Evolutionary conservation across 2,888 invertebrate genomes (phyloP).

Genomic region (Galerucella pusilla): DNA sequence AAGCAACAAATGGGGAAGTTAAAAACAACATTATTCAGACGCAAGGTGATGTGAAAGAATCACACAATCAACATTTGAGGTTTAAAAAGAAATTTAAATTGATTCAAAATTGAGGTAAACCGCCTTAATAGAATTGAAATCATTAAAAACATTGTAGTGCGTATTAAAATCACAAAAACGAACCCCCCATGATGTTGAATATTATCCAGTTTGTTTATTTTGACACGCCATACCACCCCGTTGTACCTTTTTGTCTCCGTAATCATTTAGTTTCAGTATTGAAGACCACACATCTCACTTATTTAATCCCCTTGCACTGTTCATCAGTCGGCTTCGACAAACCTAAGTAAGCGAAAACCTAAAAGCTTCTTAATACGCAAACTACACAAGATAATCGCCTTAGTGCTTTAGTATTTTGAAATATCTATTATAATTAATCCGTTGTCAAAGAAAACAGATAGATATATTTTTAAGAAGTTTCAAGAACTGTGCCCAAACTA

Average conservation of each 20-base stretch:
- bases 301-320: constrained; percentile 13
- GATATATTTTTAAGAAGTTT: not conserved
- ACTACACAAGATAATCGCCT: constrained; percentile 18
- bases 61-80: too few species aligned
- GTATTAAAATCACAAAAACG: not conserved
- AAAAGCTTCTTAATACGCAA: constrained; percentile 13
- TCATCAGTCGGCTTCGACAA: constrained; percentile 11
- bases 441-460: not conserved
- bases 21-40: too few species aligned
- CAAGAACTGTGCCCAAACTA: not conserved
- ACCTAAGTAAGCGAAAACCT: constrained; percentile 18
- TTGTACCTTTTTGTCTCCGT: not conserved
- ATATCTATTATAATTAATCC: constrained; percentile 17
- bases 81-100: too few species aligned
- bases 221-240: constrained; percentile 7
- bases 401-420: constrained; percentile 11
- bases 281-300: constrained; percentile 18
- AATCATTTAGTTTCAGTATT: not conserved
- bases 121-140: too few species aligned
- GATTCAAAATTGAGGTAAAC: too few species aligned
- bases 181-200: not conserved
- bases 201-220: constrained; percentile 4
- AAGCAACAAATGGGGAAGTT: too few species aligned
- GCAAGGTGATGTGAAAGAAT: too few species aligned
- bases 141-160: not conserved